Conservation (phyloP, 2,113 vertebrate genomes). For the Camelus dromedarius region DNA sequence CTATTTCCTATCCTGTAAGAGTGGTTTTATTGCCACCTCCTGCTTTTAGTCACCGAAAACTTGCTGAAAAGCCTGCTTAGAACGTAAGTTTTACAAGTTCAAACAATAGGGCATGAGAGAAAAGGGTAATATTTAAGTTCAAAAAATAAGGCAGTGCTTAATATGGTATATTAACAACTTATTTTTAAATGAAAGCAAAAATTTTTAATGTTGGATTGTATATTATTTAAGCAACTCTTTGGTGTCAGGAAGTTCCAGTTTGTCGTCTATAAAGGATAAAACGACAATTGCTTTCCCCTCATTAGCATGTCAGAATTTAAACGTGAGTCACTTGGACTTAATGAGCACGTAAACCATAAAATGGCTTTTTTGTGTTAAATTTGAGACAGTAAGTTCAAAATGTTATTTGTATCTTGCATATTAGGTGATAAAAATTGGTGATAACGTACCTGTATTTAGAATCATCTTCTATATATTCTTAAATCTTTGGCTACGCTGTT, state of each 20-base stretch:
- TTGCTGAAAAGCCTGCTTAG: conserved; percentile 35
- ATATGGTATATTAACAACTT: neutral
- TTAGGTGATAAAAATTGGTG: neutral
- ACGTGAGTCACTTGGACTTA: neutral
- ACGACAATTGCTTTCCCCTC: neutral
- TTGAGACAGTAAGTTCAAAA: neutral
- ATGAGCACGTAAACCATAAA: neutral
- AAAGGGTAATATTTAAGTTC: conserved; percentile 8
- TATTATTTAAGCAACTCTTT: neutral
- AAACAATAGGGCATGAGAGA: neutral
- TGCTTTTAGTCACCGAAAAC: conserved; percentile 49
- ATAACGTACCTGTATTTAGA: neutral
- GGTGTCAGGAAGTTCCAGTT: neutral
- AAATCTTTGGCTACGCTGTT: neutral
- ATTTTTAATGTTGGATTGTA: neutral
- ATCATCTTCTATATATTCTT: neutral
- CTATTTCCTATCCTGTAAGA: conserved; percentile 16
- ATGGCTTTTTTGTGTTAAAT: neutral
- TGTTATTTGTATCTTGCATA: neutral
- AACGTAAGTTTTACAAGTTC: neutral
- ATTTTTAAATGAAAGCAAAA: neutral
- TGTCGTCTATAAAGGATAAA: neutral
- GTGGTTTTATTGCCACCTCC: neutral
- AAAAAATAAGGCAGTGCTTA: neutral
- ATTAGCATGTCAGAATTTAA: neutral